Conservation (phyloP, 2,113 vertebrate genomes). For the Panthera leo region DNA sequence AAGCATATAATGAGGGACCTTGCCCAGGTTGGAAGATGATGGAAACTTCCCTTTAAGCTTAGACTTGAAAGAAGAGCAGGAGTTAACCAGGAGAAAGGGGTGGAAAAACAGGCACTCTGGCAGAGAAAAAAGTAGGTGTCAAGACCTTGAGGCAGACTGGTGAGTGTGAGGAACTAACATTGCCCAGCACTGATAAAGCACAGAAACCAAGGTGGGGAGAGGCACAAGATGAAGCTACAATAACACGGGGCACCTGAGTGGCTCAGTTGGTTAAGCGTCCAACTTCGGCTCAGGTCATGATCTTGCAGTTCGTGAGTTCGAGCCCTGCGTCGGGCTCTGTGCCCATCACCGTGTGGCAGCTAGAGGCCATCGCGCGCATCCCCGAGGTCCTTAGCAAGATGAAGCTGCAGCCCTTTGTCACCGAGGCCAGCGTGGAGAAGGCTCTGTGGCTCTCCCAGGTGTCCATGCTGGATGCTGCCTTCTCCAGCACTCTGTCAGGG, state of each 20-base stretch:
- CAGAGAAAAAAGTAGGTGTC: neutral
- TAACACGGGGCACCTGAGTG: too few species aligned
- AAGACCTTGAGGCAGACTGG: neutral
- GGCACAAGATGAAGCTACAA: neutral
- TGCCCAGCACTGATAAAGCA: neutral
- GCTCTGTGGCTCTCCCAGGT: constrained; percentile 97
- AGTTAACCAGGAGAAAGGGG: neutral
- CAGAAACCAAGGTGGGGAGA: neutral
- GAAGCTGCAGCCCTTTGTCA: constrained; percentile 96
- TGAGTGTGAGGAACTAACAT: neutral
- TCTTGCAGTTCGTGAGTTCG: too few species aligned
- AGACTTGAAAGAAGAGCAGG: neutral
- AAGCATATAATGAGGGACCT: neutral
- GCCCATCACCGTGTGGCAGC: constrained; percentile 83
- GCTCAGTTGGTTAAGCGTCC: too few species aligned
- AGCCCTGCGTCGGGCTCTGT: too few species aligned
- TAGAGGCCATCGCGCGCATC: constrained; percentile 95
- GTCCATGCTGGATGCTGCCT: constrained; percentile 94
- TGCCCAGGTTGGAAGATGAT: neutral
- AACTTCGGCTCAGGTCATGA: too few species aligned
- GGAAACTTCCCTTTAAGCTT: neutral
- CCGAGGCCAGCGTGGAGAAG: constrained; percentile 94
- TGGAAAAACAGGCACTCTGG: neutral
- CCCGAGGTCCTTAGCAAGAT: constrained; percentile 96
- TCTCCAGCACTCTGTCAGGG: constrained; percentile 94